These are phyloP conservation scores for Drosophila kuntzei DNA, from an alignment of 2,888 invertebrate species.

Conservation along the genomic window DNA sequence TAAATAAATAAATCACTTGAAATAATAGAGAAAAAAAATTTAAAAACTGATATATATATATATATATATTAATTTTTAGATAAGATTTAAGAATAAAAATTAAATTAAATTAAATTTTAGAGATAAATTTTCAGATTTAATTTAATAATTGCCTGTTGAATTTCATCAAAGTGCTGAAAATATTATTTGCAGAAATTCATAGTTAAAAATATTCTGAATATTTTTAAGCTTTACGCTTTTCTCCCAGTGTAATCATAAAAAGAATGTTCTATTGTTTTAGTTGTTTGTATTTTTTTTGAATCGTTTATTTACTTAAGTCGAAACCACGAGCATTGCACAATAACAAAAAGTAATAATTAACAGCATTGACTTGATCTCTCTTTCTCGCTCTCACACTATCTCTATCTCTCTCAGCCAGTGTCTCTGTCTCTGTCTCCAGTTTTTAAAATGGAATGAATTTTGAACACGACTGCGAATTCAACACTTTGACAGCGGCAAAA, in stretches of 20 bases:
- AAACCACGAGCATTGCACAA: constrained; percentile 65
- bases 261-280: constrained; percentile 32
- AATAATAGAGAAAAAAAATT: too few species aligned
- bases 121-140: too few species aligned
- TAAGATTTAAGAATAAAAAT: too few species aligned
- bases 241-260: constrained; percentile 23
- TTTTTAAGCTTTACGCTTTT: neutral
- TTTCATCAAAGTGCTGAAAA: neutral
- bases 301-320: constrained; percentile 70
- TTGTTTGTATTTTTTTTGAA: constrained; percentile 48
- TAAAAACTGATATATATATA: too few species aligned
- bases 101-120: too few species aligned
- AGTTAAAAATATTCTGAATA: neutral
- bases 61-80: too few species aligned
- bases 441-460: constrained; percentile 27
- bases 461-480: constrained; percentile 59
- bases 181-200: neutral
- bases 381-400: constrained; percentile 48
- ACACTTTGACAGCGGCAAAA: constrained; percentile 73
- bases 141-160: too few species aligned
- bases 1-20: too few species aligned
- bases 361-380: constrained; percentile 57
- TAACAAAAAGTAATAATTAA: constrained; percentile 49
- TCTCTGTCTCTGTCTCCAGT: constrained; percentile 36
- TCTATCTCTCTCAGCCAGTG: constrained; percentile 26